A percentile compares a stretch with the other conserved stretches of the same genome.
Conservation (phyloP, 2,797 vertebrate species). For the Botia almorhae region DNA sequence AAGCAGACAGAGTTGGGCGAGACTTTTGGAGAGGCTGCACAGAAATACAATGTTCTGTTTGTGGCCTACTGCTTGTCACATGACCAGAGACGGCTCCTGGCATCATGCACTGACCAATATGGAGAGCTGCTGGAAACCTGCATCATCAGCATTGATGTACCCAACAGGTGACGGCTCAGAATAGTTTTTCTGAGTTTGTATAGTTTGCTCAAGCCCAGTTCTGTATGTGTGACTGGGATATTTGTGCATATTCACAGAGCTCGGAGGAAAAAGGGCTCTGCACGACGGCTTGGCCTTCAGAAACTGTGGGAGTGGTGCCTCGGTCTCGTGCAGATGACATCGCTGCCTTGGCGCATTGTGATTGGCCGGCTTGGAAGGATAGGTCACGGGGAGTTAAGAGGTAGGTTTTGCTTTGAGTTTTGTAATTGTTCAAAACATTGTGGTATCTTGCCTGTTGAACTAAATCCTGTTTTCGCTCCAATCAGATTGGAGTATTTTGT, state of each 20-base stretch:
- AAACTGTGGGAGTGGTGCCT: slow-evolving; percentile 99
- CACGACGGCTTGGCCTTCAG: slow-evolving; percentile 92
- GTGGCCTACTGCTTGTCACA: slow-evolving; percentile 98
- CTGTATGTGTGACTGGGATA: background rate
- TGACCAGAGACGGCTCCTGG: slow-evolving; percentile 96
- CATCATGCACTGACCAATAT: slow-evolving; percentile 95
- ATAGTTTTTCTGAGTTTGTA: background rate
- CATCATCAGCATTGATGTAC: slow-evolving; percentile 96
- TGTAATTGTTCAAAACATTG: background rate
- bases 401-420: slow-evolving; percentile 65
- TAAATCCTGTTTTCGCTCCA: background rate
- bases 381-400: slow-evolving; percentile 96
- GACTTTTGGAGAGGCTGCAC: slow-evolving; percentile 95
- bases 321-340: slow-evolving; percentile 97
- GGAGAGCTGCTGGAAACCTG: slow-evolving; percentile 97
- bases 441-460: background rate
- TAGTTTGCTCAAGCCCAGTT: background rate
- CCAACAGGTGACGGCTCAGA: slow-evolving; percentile 86
- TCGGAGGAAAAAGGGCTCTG: slow-evolving; percentile 96
- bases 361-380: slow-evolving; percentile 96
- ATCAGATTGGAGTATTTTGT: slow-evolving; percentile 96
- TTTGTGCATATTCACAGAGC: slow-evolving; percentile 75
- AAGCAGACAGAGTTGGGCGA: slow-evolving; percentile 97
- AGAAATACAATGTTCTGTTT: slow-evolving; percentile 98
- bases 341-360: slow-evolving; percentile 97